Evolutionary conservation across 2,113 vertebrate species (phyloP).

Genomic region (Urocolius indicus): DNA sequence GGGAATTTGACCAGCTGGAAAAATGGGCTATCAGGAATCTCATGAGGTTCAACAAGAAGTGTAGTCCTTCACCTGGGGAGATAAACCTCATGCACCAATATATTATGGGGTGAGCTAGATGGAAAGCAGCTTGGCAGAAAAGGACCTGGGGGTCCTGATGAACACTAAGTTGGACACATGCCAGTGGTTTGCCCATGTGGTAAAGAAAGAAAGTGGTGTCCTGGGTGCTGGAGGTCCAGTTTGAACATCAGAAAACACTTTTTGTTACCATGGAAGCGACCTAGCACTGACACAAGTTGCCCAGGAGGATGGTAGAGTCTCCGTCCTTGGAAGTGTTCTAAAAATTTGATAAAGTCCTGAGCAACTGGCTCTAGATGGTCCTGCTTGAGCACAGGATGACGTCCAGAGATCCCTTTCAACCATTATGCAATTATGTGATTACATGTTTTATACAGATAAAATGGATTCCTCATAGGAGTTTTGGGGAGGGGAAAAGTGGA

Average conservation of each 20-base stretch:
- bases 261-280: neutral
- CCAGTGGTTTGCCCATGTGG: neutral
- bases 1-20: neutral
- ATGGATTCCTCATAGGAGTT: neutral
- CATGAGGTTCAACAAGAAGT: neutral
- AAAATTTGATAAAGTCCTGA: neutral
- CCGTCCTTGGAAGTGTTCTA: neutral
- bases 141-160: neutral
- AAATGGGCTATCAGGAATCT: neutral
- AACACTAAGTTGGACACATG: neutral
- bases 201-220: neutral
- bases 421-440: neutral
- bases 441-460: neutral
- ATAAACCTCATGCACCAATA: neutral
- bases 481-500: neutral
- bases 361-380: neutral
- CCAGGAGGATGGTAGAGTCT: neutral
- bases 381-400: neutral
- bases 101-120: neutral
- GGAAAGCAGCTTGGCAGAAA: neutral
- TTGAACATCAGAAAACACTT: neutral
- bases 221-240: neutral
- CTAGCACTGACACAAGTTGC: neutral
- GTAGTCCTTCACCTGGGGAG: neutral
- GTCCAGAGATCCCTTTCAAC: neutral